These are phyloP conservation scores for Parapsyche elsis DNA, from an alignment of 1,140 invertebrate genomes.

Conservation along the genomic window DNA sequence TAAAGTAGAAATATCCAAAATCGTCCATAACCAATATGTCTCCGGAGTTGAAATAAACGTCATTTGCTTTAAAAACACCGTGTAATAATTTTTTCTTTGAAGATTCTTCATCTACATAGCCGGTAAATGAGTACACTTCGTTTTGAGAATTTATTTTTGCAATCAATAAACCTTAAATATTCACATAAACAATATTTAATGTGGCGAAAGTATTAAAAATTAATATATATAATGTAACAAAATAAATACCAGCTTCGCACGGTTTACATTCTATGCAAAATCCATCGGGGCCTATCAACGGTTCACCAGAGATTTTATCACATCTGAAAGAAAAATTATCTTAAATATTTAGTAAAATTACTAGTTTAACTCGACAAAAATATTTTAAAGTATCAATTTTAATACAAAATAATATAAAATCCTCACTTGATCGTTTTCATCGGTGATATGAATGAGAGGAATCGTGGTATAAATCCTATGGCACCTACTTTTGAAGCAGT, in stretches of 20 bases:
- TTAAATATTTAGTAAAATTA: neutral
- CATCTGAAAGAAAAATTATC: constrained; percentile 66
- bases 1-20: constrained; percentile 94
- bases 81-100: constrained; percentile 91
- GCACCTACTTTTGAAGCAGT: constrained; percentile 81
- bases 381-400: neutral
- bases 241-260: constrained; percentile 71
- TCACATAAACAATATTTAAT: neutral
- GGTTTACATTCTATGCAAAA: constrained; percentile 82
- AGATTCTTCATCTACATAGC: constrained; percentile 90
- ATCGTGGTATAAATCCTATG: constrained; percentile 86
- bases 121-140: constrained; percentile 73
- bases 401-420: too few relatives aligned
- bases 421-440: constrained; percentile 77
- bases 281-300: constrained; percentile 79
- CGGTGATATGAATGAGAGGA: constrained; percentile 74
- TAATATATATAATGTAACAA: neutral
- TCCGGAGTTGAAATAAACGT: constrained; percentile 91
- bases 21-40: constrained; percentile 93
- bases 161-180: constrained; percentile 70
- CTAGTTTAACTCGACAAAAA: neutral
- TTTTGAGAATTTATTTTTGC: constrained; percentile 83
- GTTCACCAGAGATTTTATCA: constrained; percentile 83
- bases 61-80: constrained; percentile 88
- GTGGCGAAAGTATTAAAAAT: neutral